Percentiles rank a stretch among this genome's conserved stretches.
Evolutionary conservation across 2,888 invertebrate species (phyloP).

Genomic region (Lepidocyrtoides sp.): DNA sequence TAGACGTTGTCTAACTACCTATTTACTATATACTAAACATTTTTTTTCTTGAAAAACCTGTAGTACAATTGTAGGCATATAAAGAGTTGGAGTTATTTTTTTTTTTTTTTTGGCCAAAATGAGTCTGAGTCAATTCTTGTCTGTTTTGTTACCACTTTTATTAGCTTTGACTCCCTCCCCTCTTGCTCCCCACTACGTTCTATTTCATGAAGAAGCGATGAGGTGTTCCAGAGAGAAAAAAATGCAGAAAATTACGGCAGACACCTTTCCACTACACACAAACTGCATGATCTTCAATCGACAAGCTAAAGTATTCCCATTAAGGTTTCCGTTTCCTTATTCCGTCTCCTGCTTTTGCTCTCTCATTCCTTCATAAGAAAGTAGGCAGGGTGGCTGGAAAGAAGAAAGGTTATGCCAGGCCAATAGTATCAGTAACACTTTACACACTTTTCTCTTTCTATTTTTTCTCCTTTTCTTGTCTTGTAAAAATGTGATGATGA

Average conservation of each 20-base stretch:
- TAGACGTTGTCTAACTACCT: neutral
- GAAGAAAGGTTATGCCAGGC: neutral
- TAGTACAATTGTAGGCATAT: too few relatives aligned
- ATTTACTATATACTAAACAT: too few relatives aligned
- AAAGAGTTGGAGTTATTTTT: neutral
- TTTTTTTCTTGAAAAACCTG: too few relatives aligned
- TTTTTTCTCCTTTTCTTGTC: slow-evolving; percentile 9
- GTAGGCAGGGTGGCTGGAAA: neutral
- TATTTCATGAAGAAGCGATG: slow-evolving; percentile 13
- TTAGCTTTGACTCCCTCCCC: slow-evolving; percentile 59
- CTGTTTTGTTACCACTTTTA: slow-evolving; percentile 50
- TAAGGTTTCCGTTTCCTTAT: slow-evolving; percentile 51
- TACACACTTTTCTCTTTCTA: neutral
- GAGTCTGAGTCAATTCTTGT: slow-evolving; percentile 50
- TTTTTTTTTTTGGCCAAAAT: slow-evolving; percentile 4
- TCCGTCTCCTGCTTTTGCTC: slow-evolving; percentile 23
- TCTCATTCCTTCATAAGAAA: neutral
- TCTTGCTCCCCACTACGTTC: neutral
- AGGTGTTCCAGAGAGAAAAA: slow-evolving; percentile 51
- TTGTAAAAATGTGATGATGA: slow-evolving; percentile 33
- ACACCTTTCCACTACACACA: slow-evolving; percentile 32
- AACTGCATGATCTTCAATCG: slow-evolving; percentile 36
- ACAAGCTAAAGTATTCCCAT: slow-evolving; percentile 46
- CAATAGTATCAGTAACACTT: slow-evolving; percentile 31
- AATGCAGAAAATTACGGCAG: slow-evolving; percentile 48